phyloP scores from a whole-genome alignment of 2,113 vertebrate species.

The Hippocampus abdominalis region DNA sequence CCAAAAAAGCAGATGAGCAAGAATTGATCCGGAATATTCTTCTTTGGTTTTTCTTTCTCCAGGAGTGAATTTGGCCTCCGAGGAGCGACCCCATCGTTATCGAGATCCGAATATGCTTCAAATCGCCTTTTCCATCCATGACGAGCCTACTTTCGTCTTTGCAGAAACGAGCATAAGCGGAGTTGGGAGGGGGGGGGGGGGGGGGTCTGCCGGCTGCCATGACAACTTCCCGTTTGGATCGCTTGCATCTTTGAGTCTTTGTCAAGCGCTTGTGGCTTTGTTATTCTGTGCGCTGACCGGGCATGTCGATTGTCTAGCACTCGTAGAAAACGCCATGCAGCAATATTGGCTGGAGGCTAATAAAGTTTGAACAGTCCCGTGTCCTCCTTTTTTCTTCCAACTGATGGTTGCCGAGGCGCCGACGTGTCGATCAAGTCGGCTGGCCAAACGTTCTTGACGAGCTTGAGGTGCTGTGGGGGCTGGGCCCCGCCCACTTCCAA shows the following conservation, averaged over 20 bases:
- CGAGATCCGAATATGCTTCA: background rate
- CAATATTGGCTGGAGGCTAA: background rate
- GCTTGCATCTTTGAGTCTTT: background rate
- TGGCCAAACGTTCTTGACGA: background rate
- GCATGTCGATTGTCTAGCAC: background rate
- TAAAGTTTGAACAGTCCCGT: background rate
- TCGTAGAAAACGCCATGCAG: background rate
- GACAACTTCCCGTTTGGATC: background rate
- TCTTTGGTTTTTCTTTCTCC: background rate
- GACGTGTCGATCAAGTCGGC: background rate
- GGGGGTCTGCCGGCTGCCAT: background rate
- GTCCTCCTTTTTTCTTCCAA: background rate
- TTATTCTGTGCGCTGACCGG: background rate
- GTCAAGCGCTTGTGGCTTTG: background rate
- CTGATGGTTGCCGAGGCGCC: background rate
- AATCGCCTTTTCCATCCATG: fast-evolving
- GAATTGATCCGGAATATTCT: background rate
- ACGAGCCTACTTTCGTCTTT: background rate
- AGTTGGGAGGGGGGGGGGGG: background rate
- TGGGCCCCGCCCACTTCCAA: no score
- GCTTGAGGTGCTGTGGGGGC: background rate
- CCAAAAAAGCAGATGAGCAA: background rate
- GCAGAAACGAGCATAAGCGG: background rate
- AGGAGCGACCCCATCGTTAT: background rate
- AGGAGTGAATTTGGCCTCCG: background rate